phyloP scores from a whole-genome alignment of 2,797 vertebrate genomes.

The Pseudomugil tenellus region DNA sequence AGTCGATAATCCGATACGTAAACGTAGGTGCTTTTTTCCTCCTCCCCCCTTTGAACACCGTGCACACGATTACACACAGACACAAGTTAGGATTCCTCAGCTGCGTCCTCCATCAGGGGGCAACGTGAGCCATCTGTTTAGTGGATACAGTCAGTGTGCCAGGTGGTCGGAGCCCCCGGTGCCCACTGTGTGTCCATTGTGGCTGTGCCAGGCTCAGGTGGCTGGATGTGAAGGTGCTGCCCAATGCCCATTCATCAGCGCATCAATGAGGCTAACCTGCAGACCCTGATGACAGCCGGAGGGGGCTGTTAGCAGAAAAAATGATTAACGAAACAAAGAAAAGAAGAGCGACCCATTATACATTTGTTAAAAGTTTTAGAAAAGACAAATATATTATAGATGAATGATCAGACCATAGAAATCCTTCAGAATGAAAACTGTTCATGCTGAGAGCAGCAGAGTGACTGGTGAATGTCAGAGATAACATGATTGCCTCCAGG shows the following conservation, averaged over 20 bases:
- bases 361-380: neutral
- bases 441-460: neutral
- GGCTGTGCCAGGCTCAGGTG: constrained; percentile 72
- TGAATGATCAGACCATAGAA: neutral
- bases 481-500: constrained; percentile 8
- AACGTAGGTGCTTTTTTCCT: constrained; percentile 41
- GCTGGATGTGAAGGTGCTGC: constrained; percentile 18
- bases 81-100: constrained; percentile 59
- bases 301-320: neutral
- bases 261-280: constrained; percentile 30
- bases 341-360: neutral
- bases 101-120: constrained; percentile 52
- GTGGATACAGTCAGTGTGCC: constrained; percentile 58
- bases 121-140: constrained; percentile 67
- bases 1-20: constrained; percentile 62
- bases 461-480: constrained; percentile 16
- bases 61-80: constrained; percentile 42
- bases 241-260: constrained; percentile 43
- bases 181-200: constrained; percentile 59
- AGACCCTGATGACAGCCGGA: constrained; percentile 4
- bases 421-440: neutral
- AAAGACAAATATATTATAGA: neutral
- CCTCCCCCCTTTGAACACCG: constrained; percentile 17
- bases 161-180: constrained; percentile 58
- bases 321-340: neutral